A percentile compares a stretch with the other conserved stretches of the same genome.
These are phyloP conservation scores for Lethenteron reissneri DNA, from an alignment of 2,113 vertebrate species.

Conservation along the genomic window DNA sequence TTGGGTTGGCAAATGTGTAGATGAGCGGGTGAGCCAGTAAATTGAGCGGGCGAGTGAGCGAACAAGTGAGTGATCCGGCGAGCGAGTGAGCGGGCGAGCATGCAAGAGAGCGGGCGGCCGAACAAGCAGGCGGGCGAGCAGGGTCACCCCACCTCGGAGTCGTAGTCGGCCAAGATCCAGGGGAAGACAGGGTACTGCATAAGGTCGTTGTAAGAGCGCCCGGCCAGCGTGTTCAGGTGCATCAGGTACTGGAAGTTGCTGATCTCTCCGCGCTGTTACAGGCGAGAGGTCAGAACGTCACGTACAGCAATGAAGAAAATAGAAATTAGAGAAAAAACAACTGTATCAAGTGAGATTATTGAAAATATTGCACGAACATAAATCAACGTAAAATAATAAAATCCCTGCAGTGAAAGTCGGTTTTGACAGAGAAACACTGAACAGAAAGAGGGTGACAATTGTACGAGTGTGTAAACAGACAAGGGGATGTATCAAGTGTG, in stretches of 20 bases:
- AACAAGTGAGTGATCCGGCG: too few species aligned
- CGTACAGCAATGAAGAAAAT: too few species aligned
- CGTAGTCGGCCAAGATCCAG: constrained; percentile 88
- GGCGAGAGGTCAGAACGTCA: neutral
- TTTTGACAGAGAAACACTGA: neutral
- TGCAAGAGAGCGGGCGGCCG: too few species aligned
- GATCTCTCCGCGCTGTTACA: constrained; percentile 84
- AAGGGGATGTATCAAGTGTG: too few species aligned
- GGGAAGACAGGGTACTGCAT: constrained; percentile 99
- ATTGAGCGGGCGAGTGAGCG: too few species aligned
- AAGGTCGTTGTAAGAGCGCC: constrained; percentile 87
- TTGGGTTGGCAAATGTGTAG: too few species aligned
- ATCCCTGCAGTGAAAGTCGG: neutral
- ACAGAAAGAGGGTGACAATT: neutral
- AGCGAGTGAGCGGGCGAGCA: too few species aligned
- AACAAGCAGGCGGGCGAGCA: neutral
- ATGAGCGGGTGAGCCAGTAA: too few species aligned
- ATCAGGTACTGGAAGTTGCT: constrained; percentile 99
- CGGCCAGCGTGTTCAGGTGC: constrained; percentile 90
- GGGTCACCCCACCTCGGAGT: constrained; percentile 42
- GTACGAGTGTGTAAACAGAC: neutral
- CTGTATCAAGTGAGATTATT: neutral
- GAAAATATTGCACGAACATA: constrained; percentile 10
- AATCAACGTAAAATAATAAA: constrained; percentile 9
- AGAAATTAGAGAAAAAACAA: constrained; percentile 15